Evolutionary conservation across 1,140 invertebrate species (phyloP).

Genomic region (Saccostrea cuccullata): DNA sequence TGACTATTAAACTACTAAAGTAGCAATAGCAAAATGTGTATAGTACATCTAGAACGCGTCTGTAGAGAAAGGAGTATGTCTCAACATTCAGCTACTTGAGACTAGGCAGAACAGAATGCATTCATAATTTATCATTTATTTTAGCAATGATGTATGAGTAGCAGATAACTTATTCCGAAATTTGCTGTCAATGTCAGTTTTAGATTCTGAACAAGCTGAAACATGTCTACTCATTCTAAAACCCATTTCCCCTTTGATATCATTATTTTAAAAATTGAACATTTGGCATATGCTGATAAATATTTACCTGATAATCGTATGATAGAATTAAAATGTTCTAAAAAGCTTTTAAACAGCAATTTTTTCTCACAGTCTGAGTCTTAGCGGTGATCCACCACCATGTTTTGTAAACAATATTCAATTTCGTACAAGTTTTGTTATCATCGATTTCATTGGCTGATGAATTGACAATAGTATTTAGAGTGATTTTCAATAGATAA

Average conservation of each 20-base stretch:
- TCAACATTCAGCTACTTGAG: too few species aligned
- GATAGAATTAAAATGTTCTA: not conserved
- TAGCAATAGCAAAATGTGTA: too few species aligned
- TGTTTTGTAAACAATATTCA: slow-evolving; percentile 35
- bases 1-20: too few species aligned
- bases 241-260: too few species aligned
- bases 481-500: not conserved
- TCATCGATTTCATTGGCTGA: not conserved
- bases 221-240: not conserved
- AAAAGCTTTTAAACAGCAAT: not conserved
- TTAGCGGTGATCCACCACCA: not conserved
- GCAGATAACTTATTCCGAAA: too few species aligned
- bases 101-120: too few species aligned
- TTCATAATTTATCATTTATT: too few species aligned
- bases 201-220: not conserved
- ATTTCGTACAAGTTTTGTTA: slow-evolving; percentile 28
- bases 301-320: not conserved
- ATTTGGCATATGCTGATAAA: not conserved
- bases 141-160: too few species aligned
- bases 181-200: too few species aligned
- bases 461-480: not conserved
- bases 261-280: not conserved
- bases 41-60: too few species aligned
- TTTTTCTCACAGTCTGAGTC: not conserved
- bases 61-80: too few species aligned